Percentiles rank a stretch among this genome's conserved stretches.
These are phyloP conservation scores for Montipora sp. DNA, from an alignment of 64 coral and sea anemone genomes.

Conservation along the genomic window DNA sequence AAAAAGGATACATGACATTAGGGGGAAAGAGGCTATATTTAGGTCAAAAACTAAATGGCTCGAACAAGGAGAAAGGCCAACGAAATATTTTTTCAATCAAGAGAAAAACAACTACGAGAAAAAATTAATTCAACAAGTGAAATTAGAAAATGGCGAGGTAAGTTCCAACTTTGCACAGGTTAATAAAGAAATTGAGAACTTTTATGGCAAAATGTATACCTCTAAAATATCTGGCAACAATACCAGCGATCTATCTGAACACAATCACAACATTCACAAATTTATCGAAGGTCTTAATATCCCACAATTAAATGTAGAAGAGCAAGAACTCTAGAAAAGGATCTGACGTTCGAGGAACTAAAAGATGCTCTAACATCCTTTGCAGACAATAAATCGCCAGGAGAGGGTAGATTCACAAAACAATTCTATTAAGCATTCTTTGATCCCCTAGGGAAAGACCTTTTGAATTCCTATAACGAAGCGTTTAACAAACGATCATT, in stretches of 20 bases:
- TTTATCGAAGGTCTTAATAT: not conserved
- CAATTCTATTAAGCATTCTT: slow-evolving; percentile 9
- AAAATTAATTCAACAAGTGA: not conserved
- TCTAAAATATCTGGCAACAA: not conserved
- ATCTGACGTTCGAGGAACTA: not conserved
- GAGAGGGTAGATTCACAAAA: not conserved
- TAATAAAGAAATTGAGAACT: slow-evolving; percentile 13
- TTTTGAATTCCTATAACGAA: not conserved
- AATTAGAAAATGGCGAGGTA: not conserved
- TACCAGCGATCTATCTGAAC: too few species aligned
- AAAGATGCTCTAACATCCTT: slow-evolving; percentile 6
- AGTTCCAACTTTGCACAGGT: too few species aligned
- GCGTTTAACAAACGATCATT: slow-evolving; percentile 6
- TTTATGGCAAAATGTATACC: slow-evolving; percentile 14
- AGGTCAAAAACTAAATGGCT: not conserved
- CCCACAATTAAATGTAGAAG: not conserved
- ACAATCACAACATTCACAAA: too few species aligned
- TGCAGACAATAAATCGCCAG: not conserved
- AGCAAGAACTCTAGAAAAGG: slow-evolving; percentile 5
- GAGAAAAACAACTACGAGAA: not conserved
- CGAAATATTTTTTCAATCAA: slow-evolving; percentile 12
- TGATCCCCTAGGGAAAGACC: not conserved
- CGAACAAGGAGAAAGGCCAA: slow-evolving; percentile 5
- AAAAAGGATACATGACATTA: not conserved
- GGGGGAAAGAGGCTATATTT: not conserved